A percentile compares a stretch with the other conserved stretches of the same genome.
Evolutionary conservation across 2,888 invertebrate genomes (phyloP).

Genomic region (Phortica okadai): DNA sequence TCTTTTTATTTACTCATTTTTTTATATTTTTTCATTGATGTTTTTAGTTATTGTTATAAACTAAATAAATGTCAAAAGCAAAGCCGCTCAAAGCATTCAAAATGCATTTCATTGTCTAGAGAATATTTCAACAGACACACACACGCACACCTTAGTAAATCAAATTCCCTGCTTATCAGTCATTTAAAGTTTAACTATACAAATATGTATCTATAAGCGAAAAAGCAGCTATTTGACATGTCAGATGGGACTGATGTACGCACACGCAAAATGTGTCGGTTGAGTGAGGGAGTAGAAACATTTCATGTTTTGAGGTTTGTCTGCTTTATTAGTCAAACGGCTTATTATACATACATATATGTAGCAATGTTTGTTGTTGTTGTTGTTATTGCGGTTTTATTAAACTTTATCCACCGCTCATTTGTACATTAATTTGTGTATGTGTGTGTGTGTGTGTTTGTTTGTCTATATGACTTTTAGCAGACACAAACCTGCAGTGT

Average conservation of each 20-base stretch:
- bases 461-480: not conserved
- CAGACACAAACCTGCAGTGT: conserved; percentile 9
- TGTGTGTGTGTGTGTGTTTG: conserved; percentile 13
- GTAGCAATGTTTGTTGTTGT: conserved; percentile 19
- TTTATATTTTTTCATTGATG: conserved; percentile 30
- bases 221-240: conserved; percentile 19
- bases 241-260: not conserved
- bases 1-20: conserved; percentile 33
- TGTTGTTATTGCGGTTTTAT: conserved; percentile 30
- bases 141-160: not conserved
- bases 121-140: not conserved
- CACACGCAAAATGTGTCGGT: conserved; percentile 12
- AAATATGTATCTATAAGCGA: not conserved
- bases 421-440: not conserved
- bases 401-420: not conserved
- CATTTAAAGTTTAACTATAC: not conserved
- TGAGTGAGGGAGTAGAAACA: not conserved
- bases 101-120: not conserved
- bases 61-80: conserved; percentile 26
- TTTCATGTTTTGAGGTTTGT: conserved; percentile 27
- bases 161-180: too few relatives aligned
- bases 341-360: conserved; percentile 16
- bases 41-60: not conserved
- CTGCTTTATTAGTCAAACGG: conserved; percentile 7
- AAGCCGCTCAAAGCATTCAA: not conserved